Evolutionary conservation across 2,797 vertebrate species (phyloP), one percentile per base, ranked within the genome.

Genomic region (Pseudochromis fuscus): DNA sequence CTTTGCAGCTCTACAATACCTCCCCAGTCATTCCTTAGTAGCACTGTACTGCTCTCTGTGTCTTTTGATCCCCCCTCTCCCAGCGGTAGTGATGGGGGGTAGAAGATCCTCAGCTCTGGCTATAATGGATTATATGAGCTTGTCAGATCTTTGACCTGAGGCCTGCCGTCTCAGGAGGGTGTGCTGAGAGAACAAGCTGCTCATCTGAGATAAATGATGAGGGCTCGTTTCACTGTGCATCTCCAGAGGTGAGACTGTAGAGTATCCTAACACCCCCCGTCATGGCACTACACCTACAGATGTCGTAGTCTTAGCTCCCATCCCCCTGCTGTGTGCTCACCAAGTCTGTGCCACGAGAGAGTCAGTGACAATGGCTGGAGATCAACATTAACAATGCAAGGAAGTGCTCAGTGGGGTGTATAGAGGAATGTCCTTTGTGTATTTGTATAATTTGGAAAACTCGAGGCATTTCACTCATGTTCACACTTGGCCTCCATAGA

Each of bases 331-430:
- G 4, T 67, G 38, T 63, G 40, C 51, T 74, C 49, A 58, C 77
- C 71, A 81, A 72, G 72, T 69, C 63, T 48, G n/a, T 49, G 18
- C 76, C 64, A 72, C 70, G 78, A 86, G 89, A 88, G 84, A 86
- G 81, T 79, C 82, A 48, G 35, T 56, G 66, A 92, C 89, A 92
- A 91, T 72, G 59, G 84, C 70, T 59, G 25, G 58, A 79, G 78
- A 81, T 61, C 85, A 67, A 12, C 59, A 5, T 66, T 45, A 74
- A 87, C 86, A 92, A 89, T 77, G 72, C 61, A 76, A 69, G 75
- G 69, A 60, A 58, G 57, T 4, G 53, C 42, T 30, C 65, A 40
- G 65, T 51, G 67, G n/a, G n/a, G 31, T 53, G 74, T 78, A 74
- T 62, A 59, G 27, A 75, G 73, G 82, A 87, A 86, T 81, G 64